Evolutionary conservation across 2,113 vertebrate species (phyloP), one percentile per base, ranked within the genome.

Genomic region (Eretmochelys imbricata): DNA sequence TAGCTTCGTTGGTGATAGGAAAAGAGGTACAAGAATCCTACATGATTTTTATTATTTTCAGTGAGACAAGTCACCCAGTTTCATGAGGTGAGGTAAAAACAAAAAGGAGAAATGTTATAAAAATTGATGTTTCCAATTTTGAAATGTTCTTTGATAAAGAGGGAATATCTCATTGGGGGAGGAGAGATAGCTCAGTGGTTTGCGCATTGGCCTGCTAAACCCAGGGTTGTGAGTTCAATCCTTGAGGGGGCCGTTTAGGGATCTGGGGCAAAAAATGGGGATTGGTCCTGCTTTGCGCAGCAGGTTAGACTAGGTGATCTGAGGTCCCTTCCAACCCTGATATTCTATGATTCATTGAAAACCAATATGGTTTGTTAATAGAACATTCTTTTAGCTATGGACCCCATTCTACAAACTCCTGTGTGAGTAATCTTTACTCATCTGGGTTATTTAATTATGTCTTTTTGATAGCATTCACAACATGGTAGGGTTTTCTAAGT

Each of bases 1-100:
- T 17, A 69, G 0, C 0, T 89, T 84, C 79, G 19, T 31, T 54
- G 85, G 35, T 46, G 14, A 65, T 89, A 53, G 11, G 11, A 87
- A 65, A 95, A 75, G 38, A 75, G 20, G 65, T 13, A 50, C 72
- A 92, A 90, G 5, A 54, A 7, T 25, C 5, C 1, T 31, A 35
- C 12, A 12, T 80, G 16, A 10, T 7, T 19, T 80, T 31, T 19
- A 20, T 19, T 14, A 89, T 82, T 84, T 82, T n/a, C 48, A 1
- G 0, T 29, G 31, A 89, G 14, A 38, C 10, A 92, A 62, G 82
- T 6, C 27, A 42, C 24, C 31, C 0, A 0, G 9, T 91, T 92
- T 53, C 35, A n/a, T 1, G 78, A 65, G 38, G n/a, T 42, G 55
- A 76, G 16, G 50, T 19, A 55, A n/a, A 88, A 90, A n/a, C 9